Evolutionary conservation across 2,113 vertebrate species (phyloP), one percentile per base, ranked within the genome.

Genomic region (Tonatia bakeri): DNA sequence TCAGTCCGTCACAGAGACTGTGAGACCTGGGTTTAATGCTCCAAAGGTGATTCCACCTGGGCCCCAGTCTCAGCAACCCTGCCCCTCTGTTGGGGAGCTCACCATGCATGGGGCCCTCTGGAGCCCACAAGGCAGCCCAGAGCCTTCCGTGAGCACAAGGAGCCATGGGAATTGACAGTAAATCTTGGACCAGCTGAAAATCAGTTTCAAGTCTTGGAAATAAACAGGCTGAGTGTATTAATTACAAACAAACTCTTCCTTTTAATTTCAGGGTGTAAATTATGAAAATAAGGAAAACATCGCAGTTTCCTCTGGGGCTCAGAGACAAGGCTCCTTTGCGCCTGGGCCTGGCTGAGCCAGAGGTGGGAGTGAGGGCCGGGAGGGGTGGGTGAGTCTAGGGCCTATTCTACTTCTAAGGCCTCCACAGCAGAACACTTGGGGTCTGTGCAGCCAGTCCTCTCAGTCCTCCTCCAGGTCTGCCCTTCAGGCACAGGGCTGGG

Each of bases 161-260:
- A 69, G 38, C 75, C 84, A 73, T 1, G 9, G 82, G 54, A 67
- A 73, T 94, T 89, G 26, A 79, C 4, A 73, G 72, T 8, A 56
- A 33, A 50, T 70, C 92, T 87, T 45, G 40, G 36, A 96, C 80
- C 50, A 94, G 69, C 73, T 90, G 76, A 95, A 97, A 94, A 96
- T 72, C n/a, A 90, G 73, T 26, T 94, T 69, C 38, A 65, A 69
- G 59, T 87, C 90, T 88, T 16, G 9, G 61, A 47, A 40, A 43
- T 72, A 87, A 94, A 94, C 14, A 73, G 94, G 84, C 70, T 40
- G 43, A 77, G 22, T 87, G 22, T 38, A 79, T 77, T 81, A 90
- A 81, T 87, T 94, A 96, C 75, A 93, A 95, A 73, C 28, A 54
- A 72, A 40, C 7, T 26, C 69, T 93, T 72, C 36, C 69, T 93